Percentiles rank a stretch among this genome's conserved stretches.
Evolutionary conservation across 2,888 invertebrate species (phyloP).

Genomic region (Drosophila koepferae): DNA sequence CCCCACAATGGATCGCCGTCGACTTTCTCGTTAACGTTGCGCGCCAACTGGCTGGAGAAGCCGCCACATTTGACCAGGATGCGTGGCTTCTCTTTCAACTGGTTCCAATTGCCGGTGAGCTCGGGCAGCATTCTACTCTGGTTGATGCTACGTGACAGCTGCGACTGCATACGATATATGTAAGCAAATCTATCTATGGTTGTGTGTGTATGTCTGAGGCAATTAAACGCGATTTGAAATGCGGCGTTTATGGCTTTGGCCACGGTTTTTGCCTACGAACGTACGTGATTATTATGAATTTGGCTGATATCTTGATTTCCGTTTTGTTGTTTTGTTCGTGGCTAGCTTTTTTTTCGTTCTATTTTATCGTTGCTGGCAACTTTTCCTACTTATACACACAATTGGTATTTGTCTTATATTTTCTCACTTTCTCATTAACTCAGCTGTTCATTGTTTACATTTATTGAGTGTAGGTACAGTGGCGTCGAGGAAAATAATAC

Average conservation of each 20-base stretch:
- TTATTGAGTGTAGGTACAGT: constrained; percentile 15
- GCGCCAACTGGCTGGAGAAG: constrained; percentile 92
- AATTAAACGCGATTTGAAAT: background rate
- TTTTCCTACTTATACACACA: constrained; percentile 17
- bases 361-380: constrained; percentile 59
- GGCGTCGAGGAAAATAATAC: constrained; percentile 1
- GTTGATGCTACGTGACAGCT: constrained; percentile 23
- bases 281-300: constrained; percentile 56
- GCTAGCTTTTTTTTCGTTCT: constrained; percentile 26
- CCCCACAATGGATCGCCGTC: constrained; percentile 96
- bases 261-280: constrained; percentile 8
- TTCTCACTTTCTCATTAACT: constrained; percentile 13
- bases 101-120: constrained; percentile 23
- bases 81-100: constrained; percentile 39
- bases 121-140: constrained; percentile 24
- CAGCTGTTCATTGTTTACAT: constrained; percentile 56
- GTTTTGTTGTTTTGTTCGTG: constrained; percentile 54
- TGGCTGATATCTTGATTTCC: constrained; percentile 22
- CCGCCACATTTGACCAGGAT: constrained; percentile 89
- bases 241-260: background rate
- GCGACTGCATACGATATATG: constrained; percentile 12
- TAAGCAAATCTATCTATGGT: background rate
- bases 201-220: constrained; percentile 2
- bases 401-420: constrained; percentile 3
- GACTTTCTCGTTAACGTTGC: constrained; percentile 90